Evolutionary conservation across 2,113 vertebrate species (phyloP), one percentile per base, ranked within the genome.

Genomic region (Zootoca vivipara): DNA sequence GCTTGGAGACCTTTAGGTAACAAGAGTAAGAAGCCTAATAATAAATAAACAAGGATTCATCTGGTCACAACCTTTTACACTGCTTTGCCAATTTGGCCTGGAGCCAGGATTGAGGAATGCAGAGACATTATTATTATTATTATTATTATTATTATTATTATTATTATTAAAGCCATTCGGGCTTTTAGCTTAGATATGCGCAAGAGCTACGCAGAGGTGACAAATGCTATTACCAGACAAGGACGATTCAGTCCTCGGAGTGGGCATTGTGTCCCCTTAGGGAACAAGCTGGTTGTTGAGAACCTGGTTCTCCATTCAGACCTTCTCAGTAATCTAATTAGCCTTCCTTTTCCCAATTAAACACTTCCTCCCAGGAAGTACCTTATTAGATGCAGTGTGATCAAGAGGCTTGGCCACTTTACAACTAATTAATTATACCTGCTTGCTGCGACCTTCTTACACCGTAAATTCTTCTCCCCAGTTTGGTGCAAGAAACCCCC

Each of bases 401-500:
- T 5, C 52, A 35, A 33, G 83, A 52, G 52, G 62, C 33, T 64
- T 5, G 18, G n/a, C 26, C 52, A 30, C 1, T 33, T 12, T 3
- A 12, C 33, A 1, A 18, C 28, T 52, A 9, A 5, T 64, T 40
- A 64, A 77, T 38, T 28, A 62, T 30, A 18, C 33, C 28, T 5
- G 22, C 28, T 62, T 3, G 3, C 22, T 38, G 46, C 20, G 9
- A 7, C 26, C 22, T n/a, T 10, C 15, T 22, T 30, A n/a, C 67
- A 52, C 2, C 1, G 5, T 69, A 35, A 28, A 26, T 30, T 56
- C 5, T 28, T 28, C 26, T 78, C 78, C 16, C 3, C 16, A 12
- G 12, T 7, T 75, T 16, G 16, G 18, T 20, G 9, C 9, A 4
- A 22, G 0, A 8, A 5, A 38, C 1, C 7, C 2, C 30, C 22